Conservation (phyloP, 2,888 invertebrate species). For the Xestia ashworthii region DNA sequence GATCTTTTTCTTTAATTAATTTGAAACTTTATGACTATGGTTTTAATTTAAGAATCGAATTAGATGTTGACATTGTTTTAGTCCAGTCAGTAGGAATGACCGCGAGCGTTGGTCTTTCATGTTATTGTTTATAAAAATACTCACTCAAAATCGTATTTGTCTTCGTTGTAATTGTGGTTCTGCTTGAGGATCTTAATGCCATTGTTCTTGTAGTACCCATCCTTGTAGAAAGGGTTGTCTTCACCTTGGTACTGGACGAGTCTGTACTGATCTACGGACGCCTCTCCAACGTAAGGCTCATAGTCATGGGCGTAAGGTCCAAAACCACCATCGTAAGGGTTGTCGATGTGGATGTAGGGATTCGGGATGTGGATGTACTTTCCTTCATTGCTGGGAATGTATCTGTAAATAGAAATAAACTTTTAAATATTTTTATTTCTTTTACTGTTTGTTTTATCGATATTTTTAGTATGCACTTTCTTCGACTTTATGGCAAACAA, state of each 20-base stretch:
- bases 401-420: conserved; percentile 74
- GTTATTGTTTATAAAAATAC: conserved; percentile 67
- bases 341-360: conserved; percentile 89
- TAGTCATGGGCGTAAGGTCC: conserved; percentile 86
- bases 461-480: conserved; percentile 19
- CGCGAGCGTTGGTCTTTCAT: neutral
- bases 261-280: conserved; percentile 83
- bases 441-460: conserved; percentile 14
- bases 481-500: conserved; percentile 8
- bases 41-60: neutral
- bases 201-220: conserved; percentile 89
- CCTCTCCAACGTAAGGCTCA: conserved; percentile 88
- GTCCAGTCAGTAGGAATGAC: neutral
- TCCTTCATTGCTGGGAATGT: conserved; percentile 87
- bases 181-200: conserved; percentile 89
- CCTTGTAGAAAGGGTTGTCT: conserved; percentile 86
- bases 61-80: neutral
- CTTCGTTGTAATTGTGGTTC: conserved; percentile 87
- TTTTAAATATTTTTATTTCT: conserved; percentile 15
- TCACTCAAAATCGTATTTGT: conserved; percentile 89
- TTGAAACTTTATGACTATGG: neutral
- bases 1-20: neutral
- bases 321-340: conserved; percentile 86
- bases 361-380: conserved; percentile 89
- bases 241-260: conserved; percentile 79